Evolutionary conservation across 1,140 invertebrate species (phyloP).

Genomic region (Ephestia elutella): DNA sequence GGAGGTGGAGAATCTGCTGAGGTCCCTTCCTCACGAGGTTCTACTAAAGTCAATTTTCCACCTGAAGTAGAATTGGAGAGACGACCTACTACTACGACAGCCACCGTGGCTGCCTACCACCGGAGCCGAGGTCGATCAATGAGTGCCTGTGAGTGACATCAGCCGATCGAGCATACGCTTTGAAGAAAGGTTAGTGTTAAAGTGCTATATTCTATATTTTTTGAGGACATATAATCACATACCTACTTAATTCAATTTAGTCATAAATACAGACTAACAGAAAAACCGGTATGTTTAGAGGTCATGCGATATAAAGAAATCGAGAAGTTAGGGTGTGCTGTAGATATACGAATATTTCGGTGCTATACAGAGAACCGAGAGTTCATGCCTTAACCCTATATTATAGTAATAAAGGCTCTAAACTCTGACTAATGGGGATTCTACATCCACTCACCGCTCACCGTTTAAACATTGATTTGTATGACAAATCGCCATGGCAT

Average conservation of each 20-base stretch:
- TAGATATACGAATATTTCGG: constrained; percentile 14
- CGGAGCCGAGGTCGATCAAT: constrained; percentile 79
- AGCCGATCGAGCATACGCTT: constrained; percentile 85
- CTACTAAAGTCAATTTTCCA: constrained; percentile 82
- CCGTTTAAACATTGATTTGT: constrained; percentile 21
- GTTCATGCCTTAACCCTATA: constrained; percentile 13
- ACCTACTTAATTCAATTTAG: too few relatives aligned
- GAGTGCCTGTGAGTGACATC: constrained; percentile 89
- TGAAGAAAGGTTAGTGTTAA: constrained; percentile 81
- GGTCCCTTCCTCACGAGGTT: constrained; percentile 56
- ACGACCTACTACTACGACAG: constrained; percentile 72
- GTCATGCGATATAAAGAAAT: constrained; percentile 10
- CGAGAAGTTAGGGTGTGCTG: constrained; percentile 11
- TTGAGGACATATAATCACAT: too few relatives aligned
- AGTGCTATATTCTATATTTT: too few relatives aligned
- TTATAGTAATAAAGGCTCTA: constrained; percentile 11
- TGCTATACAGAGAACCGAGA: constrained; percentile 11
- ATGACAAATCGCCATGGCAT: constrained; percentile 27
- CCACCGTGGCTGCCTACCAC: constrained; percentile 73
- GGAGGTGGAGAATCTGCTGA: constrained; percentile 51
- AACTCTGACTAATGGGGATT: constrained; percentile 23
- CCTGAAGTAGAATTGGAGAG: constrained; percentile 77
- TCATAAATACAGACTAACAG: not conserved
- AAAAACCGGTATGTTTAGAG: constrained; percentile 3
- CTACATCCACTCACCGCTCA: constrained; percentile 50